A percentile compares a stretch with the other conserved stretches of the same genome.
phyloP scores from a whole-genome alignment of 2,113 vertebrate genomes.

The Lepus europaeus region DNA sequence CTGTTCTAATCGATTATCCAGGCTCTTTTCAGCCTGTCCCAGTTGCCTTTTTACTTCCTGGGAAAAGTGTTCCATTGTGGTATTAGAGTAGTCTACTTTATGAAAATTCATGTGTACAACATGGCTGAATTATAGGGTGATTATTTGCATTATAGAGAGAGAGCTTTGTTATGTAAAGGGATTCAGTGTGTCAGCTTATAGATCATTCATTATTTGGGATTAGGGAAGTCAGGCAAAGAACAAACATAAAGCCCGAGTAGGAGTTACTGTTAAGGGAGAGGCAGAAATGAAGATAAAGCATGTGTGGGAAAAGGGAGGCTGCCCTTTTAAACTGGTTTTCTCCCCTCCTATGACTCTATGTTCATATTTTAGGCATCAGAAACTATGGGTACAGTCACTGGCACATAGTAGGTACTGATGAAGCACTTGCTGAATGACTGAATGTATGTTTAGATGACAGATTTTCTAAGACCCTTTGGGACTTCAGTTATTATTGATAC shows the following conservation, averaged over 20 bases:
- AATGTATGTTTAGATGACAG: not conserved
- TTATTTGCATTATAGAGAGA: constrained; percentile 61
- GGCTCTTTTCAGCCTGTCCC: constrained; percentile 23
- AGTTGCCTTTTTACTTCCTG: constrained; percentile 47
- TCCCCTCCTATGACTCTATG: not conserved
- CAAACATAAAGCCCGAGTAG: constrained; percentile 1
- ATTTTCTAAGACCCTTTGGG: not conserved
- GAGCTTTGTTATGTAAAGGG: constrained; percentile 27
- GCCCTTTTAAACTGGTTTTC: not conserved
- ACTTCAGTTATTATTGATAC: not conserved
- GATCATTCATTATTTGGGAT: constrained; percentile 42
- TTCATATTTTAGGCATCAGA: not conserved
- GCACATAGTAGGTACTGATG: not conserved
- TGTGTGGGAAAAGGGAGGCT: not conserved
- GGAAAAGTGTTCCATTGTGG: constrained; percentile 42
- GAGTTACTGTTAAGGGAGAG: constrained; percentile 53
- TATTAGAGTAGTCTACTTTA: not conserved
- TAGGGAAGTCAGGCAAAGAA: constrained; percentile 18
- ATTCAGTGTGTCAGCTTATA: constrained; percentile 26
- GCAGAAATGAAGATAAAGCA: constrained; percentile 21
- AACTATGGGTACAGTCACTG: not conserved
- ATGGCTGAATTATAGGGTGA: constrained; percentile 43
- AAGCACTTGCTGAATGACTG: constrained; percentile 20
- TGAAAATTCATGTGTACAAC: not conserved
- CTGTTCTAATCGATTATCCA: constrained; percentile 67